These are phyloP conservation scores for Metalampra italica DNA, from an alignment of 2,888 invertebrate species.

Conservation along the genomic window DNA sequence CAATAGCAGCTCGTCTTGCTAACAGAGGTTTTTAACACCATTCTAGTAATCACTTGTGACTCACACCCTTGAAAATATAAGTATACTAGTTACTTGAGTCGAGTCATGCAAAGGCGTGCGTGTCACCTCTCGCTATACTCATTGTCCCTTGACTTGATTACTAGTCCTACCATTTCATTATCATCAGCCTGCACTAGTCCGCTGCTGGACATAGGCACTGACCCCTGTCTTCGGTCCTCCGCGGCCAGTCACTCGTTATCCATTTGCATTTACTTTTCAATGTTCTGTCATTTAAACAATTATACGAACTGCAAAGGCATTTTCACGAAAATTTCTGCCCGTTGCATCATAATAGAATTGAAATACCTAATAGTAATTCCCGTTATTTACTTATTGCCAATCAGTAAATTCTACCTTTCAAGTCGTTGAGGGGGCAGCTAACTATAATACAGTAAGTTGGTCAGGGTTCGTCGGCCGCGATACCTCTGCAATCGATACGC, in stretches of 20 bases:
- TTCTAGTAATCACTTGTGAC: constrained; percentile 11
- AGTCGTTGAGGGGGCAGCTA: neutral
- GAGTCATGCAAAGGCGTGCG: neutral
- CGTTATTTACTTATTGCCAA: too few relatives aligned
- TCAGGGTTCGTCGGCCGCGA: constrained; percentile 31
- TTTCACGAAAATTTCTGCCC: too few relatives aligned
- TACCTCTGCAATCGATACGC: constrained; percentile 60
- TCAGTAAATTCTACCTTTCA: too few relatives aligned
- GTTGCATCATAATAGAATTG: too few relatives aligned
- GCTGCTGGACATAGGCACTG: too few relatives aligned
- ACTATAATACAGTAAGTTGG: neutral
- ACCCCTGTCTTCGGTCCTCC: too few relatives aligned
- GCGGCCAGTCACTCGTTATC: too few relatives aligned
- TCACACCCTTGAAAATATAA: constrained; percentile 4
- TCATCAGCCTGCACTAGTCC: too few relatives aligned
- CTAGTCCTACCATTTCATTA: too few relatives aligned
- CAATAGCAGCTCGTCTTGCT: constrained; percentile 11
- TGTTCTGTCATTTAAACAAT: too few relatives aligned
- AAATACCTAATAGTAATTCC: too few relatives aligned
- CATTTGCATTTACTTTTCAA: neutral
- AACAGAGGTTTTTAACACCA: constrained; percentile 10
- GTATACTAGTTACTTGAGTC: neutral
- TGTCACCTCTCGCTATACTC: constrained; percentile 1
- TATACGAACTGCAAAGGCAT: too few relatives aligned
- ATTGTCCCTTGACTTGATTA: neutral